A percentile compares a stretch with the other conserved stretches of the same genome.
Evolutionary conservation across 2,888 invertebrate genomes (phyloP).

Genomic region (Scrobipalpa costella): DNA sequence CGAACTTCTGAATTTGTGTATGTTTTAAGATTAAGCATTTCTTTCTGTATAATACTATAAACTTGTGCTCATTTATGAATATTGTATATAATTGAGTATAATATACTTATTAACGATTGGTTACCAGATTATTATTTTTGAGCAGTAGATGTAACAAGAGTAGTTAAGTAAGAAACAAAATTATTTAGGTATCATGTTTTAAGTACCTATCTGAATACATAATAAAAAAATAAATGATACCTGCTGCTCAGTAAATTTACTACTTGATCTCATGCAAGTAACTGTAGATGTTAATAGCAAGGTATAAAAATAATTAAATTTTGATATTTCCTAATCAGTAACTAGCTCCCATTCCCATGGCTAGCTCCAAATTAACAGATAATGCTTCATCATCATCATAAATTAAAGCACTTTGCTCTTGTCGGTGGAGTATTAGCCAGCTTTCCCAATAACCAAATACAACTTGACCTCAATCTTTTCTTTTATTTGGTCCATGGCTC

Average conservation of each 20-base stretch:
- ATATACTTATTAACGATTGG: not conserved
- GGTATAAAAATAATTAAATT: too few species aligned
- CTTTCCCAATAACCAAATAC: too few species aligned
- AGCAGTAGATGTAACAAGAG: not conserved
- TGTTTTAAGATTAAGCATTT: slow-evolving; percentile 66
- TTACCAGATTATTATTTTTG: not conserved
- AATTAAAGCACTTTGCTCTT: too few species aligned
- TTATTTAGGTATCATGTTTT: not conserved
- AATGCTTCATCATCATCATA: not conserved
- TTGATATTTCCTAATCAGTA: too few species aligned
- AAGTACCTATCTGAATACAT: not conserved
- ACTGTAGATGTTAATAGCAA: not conserved
- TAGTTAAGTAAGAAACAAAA: not conserved
- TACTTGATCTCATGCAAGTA: not conserved
- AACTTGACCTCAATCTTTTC: too few species aligned
- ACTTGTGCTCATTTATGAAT: slow-evolving; percentile 52
- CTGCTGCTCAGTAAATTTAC: not conserved
- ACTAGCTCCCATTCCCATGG: too few species aligned
- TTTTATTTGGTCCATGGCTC: too few species aligned
- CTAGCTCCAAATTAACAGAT: not conserved
- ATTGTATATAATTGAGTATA: slow-evolving; percentile 41
- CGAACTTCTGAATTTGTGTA: slow-evolving; percentile 52
- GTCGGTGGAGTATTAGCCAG: too few species aligned
- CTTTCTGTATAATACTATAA: slow-evolving; percentile 52
- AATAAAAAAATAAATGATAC: not conserved